Conservation (phyloP, 2,888 invertebrate genomes). For the Lasioglossum zephyrum region DNA sequence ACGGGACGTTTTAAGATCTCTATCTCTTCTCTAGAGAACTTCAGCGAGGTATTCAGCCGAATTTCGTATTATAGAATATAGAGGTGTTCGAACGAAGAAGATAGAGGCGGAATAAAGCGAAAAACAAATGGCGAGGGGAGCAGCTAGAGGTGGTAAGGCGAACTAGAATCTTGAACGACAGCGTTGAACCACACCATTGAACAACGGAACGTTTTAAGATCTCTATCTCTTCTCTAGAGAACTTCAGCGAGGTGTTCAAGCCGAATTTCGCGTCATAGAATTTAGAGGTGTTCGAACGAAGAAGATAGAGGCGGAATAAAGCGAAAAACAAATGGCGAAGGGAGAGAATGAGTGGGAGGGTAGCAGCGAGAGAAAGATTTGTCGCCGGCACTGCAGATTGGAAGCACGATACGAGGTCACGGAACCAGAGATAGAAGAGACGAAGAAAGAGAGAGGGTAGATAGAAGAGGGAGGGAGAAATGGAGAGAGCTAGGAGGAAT, state of each 20-base stretch:
- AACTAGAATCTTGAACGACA: background rate
- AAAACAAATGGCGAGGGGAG: background rate
- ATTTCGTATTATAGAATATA: conserved; percentile 33
- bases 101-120: background rate
- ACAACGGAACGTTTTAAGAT: too few species aligned
- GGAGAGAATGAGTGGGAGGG: background rate
- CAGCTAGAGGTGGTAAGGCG: too few species aligned
- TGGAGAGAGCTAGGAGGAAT: conserved; percentile 62
- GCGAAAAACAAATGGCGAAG: background rate
- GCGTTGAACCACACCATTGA: background rate
- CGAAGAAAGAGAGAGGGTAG: conserved; percentile 9
- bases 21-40: background rate
- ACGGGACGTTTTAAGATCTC: too few species aligned
- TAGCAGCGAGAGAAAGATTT: conserved; percentile 49
- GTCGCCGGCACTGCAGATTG: conserved; percentile 68
- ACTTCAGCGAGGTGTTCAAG: background rate
- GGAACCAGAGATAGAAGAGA: conserved; percentile 61
- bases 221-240: background rate
- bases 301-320: background rate
- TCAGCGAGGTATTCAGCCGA: background rate
- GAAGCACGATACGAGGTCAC: conserved; percentile 61
- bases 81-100: background rate
- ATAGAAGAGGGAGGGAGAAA: conserved; percentile 36
- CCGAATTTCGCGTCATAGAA: conserved; percentile 28
- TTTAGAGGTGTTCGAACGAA: conserved; percentile 13